A percentile compares a stretch with the other conserved stretches of the same genome.
Conservation (phyloP, 1,140 invertebrate species). For the Drosophila orosa region DNA sequence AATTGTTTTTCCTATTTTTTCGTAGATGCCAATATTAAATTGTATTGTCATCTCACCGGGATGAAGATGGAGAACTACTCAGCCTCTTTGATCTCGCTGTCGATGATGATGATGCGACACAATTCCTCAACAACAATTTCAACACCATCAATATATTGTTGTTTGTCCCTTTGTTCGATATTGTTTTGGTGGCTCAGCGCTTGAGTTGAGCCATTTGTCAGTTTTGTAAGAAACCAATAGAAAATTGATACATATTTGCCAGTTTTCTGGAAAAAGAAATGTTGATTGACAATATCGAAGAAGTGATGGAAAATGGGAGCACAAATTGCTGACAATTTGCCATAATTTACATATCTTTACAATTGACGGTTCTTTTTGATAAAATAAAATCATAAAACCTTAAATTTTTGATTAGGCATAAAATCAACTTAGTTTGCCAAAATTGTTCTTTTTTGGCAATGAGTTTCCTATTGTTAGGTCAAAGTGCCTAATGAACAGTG, state of each 20-base stretch:
- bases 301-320: neutral
- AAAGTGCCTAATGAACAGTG: constrained; percentile 22
- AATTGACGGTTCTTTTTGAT: neutral
- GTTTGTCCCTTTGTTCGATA: constrained; percentile 25
- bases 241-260: constrained; percentile 28
- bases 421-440: neutral
- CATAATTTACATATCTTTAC: neutral
- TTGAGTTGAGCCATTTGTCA: constrained; percentile 43
- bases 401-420: too few relatives aligned
- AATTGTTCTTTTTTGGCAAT: too few relatives aligned
- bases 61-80: constrained; percentile 56
- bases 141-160: constrained; percentile 74
- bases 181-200: constrained; percentile 20
- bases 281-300: constrained; percentile 20
- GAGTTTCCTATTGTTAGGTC: neutral
- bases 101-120: constrained; percentile 62
- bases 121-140: constrained; percentile 71
- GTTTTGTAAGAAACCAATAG: constrained; percentile 31
- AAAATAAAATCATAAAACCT: neutral
- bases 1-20: constrained; percentile 46
- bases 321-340: constrained; percentile 3
- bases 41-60: constrained; percentile 66
- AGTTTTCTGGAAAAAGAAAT: constrained; percentile 8
- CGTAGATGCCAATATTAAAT: constrained; percentile 63
- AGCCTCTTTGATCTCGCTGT: constrained; percentile 66